Evolutionary conservation across 2,888 invertebrate genomes (phyloP).

Genomic region (Elysia crispata): DNA sequence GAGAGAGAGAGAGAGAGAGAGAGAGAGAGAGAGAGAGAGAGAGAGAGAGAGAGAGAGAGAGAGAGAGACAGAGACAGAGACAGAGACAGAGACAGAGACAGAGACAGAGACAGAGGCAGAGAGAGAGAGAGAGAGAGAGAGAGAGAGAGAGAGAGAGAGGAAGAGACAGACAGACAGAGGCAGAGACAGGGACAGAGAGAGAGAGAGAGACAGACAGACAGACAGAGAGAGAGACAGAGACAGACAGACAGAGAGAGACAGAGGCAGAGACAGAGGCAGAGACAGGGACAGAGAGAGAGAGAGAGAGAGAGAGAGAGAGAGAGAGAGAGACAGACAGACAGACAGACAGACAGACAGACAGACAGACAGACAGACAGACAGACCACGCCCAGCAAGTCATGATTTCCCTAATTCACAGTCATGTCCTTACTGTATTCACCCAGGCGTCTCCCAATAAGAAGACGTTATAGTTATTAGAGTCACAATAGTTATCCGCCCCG

Average conservation of each 20-base stretch:
- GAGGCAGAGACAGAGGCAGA: too few species aligned
- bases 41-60: not conserved
- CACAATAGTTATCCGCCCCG: not conserved
- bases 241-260: not conserved
- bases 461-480: not conserved
- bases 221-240: not conserved
- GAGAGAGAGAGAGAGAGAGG: conserved; percentile 24
- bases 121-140: conserved; percentile 29
- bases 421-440: conserved; percentile 18
- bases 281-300: too few species aligned
- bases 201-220: conserved; percentile 22
- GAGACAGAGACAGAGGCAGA: too few species aligned
- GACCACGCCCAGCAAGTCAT: not conserved
- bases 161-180: conserved; percentile 17
- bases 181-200: too few species aligned
- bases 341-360: too few species aligned
- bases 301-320: too few species aligned
- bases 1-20: conserved; percentile 21
- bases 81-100: conserved; percentile 15
- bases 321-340: too few species aligned
- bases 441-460: conserved; percentile 10
- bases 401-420: not conserved
- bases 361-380: too few species aligned
- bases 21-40: conserved; percentile 6
- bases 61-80: conserved; percentile 23